Evolutionary conservation across 1,140 invertebrate species (phyloP).

Genomic region (Drosophila aff.): DNA sequence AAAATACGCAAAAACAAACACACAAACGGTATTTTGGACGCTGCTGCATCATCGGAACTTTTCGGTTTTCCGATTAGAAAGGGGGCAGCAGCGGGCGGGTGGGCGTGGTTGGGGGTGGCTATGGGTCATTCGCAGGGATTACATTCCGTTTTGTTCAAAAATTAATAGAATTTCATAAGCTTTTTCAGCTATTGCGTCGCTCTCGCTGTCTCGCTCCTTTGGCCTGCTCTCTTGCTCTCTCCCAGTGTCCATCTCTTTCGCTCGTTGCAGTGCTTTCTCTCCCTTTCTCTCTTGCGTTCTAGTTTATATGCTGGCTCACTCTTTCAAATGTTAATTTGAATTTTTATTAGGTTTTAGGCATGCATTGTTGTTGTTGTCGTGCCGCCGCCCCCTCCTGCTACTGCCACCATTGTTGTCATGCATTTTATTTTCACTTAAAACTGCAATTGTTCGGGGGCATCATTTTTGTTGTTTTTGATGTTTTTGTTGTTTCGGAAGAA

Average conservation of each 20-base stretch:
- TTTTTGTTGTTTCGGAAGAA: neutral
- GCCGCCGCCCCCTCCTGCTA: slow-evolving; percentile 16
- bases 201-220: slow-evolving; percentile 30
- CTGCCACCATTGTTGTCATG: slow-evolving; percentile 54
- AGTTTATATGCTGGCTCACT: slow-evolving; percentile 52
- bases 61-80: slow-evolving; percentile 52
- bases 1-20: slow-evolving; percentile 69
- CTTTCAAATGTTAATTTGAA: slow-evolving; percentile 83
- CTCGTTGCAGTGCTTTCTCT: slow-evolving; percentile 17
- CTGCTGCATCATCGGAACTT: slow-evolving; percentile 22
- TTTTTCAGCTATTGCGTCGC: slow-evolving; percentile 53
- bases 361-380: slow-evolving; percentile 70
- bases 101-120: neutral
- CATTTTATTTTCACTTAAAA: slow-evolving; percentile 83
- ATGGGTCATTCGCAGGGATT: slow-evolving; percentile 52
- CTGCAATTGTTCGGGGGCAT: slow-evolving; percentile 69
- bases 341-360: slow-evolving; percentile 84
- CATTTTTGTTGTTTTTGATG: slow-evolving; percentile 19
- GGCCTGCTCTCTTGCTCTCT: slow-evolving; percentile 35
- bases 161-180: slow-evolving; percentile 84
- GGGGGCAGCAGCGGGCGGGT: neutral
- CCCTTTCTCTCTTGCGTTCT: neutral
- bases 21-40: slow-evolving; percentile 54
- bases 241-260: slow-evolving; percentile 13
- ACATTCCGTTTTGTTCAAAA: slow-evolving; percentile 83